Evolutionary conservation across 2,888 invertebrate species (phyloP), one percentile per base, ranked within the genome.

Genomic region (Chrysodeixis includens): DNA sequence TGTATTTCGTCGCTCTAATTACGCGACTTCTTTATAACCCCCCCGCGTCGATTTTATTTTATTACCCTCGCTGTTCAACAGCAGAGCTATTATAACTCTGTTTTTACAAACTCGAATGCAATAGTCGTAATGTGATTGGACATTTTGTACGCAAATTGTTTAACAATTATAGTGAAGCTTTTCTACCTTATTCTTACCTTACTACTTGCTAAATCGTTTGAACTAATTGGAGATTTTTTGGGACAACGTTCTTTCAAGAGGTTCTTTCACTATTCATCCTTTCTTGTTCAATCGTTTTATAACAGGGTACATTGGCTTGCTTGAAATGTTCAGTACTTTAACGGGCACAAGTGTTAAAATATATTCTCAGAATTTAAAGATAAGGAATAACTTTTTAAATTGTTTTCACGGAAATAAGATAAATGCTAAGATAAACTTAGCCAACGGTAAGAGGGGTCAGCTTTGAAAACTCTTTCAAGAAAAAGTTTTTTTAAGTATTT

Each of bases 401-500:
- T 86, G 85, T 90, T 90, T 94, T 90, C 92, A 90, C 86, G 88
- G 92, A 92, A 94, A 88, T 86, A 76, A 90, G 93, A 93, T 93
- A 90, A 92, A 89, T 88, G 87, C 74, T 81, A 74, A 87, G 93
- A 94, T 94, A 90, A 92, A 88, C 85, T 78, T 80, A 76, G 78
- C 76, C 61, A 72, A 69, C 72, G 74, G 78, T 83, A 20, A 20
- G 74, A 82, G 74, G 83, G 87, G 86, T 87, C 87, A 86, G 77
- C 83, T 81, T 85, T 85, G 85, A 88, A 86, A 83, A 87, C 87
- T 87, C 85, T 84, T 66, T 77, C 64, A 65, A 35, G 62, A 12
- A 30, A 79, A 73, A 69, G 60, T 72, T 69, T 75, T 76, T 78
- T 79, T 55, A 78, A 71, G 73, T 72, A 62, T 72, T 65, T 72